Evolutionary conservation across 2,797 vertebrate species (phyloP).

Genomic region (Schizopygopsis pylzovi): DNA sequence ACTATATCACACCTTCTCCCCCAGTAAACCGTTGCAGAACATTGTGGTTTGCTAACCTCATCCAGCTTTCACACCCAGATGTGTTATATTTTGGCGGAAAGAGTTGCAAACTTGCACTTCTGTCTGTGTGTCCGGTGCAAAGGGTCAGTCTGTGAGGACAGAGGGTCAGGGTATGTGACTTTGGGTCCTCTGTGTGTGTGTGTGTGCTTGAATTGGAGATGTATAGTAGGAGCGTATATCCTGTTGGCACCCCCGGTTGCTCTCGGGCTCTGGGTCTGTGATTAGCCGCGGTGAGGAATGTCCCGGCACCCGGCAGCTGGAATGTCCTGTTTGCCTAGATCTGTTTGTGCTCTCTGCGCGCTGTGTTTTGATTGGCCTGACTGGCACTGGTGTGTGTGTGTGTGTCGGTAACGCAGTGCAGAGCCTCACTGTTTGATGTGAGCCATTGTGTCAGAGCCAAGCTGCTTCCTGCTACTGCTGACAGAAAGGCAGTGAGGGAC

Average conservation of each 20-base stretch:
- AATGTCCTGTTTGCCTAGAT: slow-evolving; percentile 86
- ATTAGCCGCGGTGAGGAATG: slow-evolving; percentile 80
- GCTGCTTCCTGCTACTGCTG: slow-evolving; percentile 81
- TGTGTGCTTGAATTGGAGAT: not conserved
- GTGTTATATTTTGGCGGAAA: not conserved
- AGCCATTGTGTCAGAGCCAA: slow-evolving; percentile 83
- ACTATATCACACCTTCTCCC: not conserved
- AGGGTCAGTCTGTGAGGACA: not conserved
- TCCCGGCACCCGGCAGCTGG: slow-evolving; percentile 79
- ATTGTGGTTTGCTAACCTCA: slow-evolving; percentile 31
- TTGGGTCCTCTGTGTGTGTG: not conserved
- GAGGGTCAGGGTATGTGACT: not conserved
- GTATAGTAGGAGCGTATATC: slow-evolving; percentile 53
- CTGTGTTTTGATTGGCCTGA: slow-evolving; percentile 66
- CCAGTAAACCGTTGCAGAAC: slow-evolving; percentile 10
- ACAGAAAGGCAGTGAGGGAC: slow-evolving; percentile 56
- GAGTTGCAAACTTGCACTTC: slow-evolving; percentile 10
- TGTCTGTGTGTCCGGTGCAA: slow-evolving; percentile 5
- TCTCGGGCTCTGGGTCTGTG: slow-evolving; percentile 62
- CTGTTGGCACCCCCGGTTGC: slow-evolving; percentile 44
- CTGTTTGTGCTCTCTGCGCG: slow-evolving; percentile 67
- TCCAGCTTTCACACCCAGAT: slow-evolving; percentile 24
- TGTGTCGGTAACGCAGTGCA: slow-evolving; percentile 67
- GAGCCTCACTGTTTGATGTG: slow-evolving; percentile 81
- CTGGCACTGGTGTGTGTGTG: slow-evolving; percentile 49